These are phyloP conservation scores for Onychomys leucogaster DNA, from an alignment of 2,797 vertebrate species.

Conservation along the genomic window DNA sequence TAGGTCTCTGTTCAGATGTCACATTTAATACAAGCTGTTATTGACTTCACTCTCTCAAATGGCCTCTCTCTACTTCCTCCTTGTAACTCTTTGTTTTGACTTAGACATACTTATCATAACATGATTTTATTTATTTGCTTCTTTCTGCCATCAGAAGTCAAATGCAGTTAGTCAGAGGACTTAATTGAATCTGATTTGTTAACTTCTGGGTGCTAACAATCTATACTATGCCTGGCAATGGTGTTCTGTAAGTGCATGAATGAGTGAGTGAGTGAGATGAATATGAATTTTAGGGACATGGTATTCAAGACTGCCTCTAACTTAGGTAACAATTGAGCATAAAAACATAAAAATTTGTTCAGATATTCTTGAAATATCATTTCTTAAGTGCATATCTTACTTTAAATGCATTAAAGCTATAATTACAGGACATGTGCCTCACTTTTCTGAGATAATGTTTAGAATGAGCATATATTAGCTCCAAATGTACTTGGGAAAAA, in stretches of 20 bases:
- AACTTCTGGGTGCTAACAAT: background rate
- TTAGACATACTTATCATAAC: slow-evolving; percentile 5
- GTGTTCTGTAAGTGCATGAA: background rate
- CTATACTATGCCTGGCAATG: background rate
- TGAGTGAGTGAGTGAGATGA: background rate
- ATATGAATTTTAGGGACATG: background rate
- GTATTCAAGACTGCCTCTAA: slow-evolving; percentile 17
- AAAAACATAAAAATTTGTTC: slow-evolving; percentile 51
- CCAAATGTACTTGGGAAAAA: slow-evolving; percentile 66
- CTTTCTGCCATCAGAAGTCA: background rate
- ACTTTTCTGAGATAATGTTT: slow-evolving; percentile 73
- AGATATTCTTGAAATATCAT: slow-evolving; percentile 51
- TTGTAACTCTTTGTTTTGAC: background rate
- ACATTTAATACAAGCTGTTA: background rate
- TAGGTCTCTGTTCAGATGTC: background rate
- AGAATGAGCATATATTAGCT: slow-evolving; percentile 60
- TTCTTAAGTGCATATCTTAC: slow-evolving; percentile 52
- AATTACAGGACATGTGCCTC: slow-evolving; percentile 39
- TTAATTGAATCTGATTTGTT: background rate
- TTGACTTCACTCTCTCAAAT: background rate
- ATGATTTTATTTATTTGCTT: slow-evolving; percentile 3
- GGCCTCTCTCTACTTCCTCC: background rate
- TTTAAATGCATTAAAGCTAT: slow-evolving; percentile 68
- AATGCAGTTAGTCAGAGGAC: background rate
- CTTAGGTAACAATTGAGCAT: slow-evolving; percentile 18